Evolutionary conservation across 1,140 invertebrate genomes (phyloP).

Genomic region (Heliconius himera): DNA sequence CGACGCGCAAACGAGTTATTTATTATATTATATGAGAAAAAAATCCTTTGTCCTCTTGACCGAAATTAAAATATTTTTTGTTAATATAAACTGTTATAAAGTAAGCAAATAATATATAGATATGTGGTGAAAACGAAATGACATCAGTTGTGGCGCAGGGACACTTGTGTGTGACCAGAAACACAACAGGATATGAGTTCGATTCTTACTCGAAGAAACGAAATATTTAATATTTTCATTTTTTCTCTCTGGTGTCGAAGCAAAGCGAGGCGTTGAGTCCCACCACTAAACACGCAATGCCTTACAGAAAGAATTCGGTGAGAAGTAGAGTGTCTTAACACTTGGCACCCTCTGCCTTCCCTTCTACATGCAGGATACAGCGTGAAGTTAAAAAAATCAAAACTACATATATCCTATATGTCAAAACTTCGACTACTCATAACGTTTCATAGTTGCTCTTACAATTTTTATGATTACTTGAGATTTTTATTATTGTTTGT

Average conservation of each 20-base stretch:
- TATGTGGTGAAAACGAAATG: too few species aligned
- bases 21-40: conserved; percentile 53
- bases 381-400: not conserved
- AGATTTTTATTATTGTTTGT: conserved; percentile 28
- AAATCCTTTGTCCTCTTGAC: conserved; percentile 34
- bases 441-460: conserved; percentile 27
- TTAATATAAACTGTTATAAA: not conserved
- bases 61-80: conserved; percentile 4
- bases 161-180: too few species aligned
- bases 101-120: not conserved
- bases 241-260: too few species aligned
- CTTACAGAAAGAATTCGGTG: too few species aligned
- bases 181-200: too few species aligned
- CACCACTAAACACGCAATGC: too few species aligned
- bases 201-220: too few species aligned
- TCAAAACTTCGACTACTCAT: not conserved
- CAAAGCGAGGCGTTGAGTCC: too few species aligned
- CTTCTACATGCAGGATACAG: not conserved
- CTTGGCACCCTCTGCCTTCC: not conserved
- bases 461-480: conserved; percentile 37
- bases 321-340: too few species aligned
- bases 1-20: conserved; percentile 42
- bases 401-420: not conserved
- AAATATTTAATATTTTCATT: too few species aligned
- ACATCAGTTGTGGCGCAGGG: too few species aligned